Evolutionary conservation across 2,888 invertebrate genomes (phyloP).

Genomic region (Lycaena phlaeas): DNA sequence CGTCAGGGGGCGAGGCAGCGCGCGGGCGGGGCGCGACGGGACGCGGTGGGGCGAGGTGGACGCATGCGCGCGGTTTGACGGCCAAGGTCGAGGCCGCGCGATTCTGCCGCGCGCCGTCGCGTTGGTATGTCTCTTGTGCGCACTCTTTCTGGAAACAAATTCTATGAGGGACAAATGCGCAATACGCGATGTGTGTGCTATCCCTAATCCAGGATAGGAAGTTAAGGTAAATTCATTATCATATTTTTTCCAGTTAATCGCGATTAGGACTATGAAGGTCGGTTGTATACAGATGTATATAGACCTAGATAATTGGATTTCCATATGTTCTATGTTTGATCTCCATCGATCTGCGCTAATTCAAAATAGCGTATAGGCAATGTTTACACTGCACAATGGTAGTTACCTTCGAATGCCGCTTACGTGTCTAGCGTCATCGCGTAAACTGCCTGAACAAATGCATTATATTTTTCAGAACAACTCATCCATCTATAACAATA

Average conservation of each 20-base stretch:
- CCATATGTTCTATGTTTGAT: neutral
- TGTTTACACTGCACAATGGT: neutral
- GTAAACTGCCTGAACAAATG: constrained; percentile 47
- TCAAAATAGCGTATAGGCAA: neutral
- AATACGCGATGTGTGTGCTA: constrained; percentile 47
- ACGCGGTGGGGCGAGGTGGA: constrained; percentile 54
- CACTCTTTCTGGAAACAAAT: constrained; percentile 48
- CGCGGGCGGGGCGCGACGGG: too few relatives aligned
- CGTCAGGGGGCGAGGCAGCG: constrained; percentile 27
- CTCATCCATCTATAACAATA: neutral
- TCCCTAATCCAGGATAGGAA: constrained; percentile 14
- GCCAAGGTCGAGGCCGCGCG: constrained; percentile 64
- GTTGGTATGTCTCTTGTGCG: constrained; percentile 51
- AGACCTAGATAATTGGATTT: neutral
- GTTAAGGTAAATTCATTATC: constrained; percentile 35
- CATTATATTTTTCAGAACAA: constrained; percentile 20
- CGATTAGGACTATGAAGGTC: neutral
- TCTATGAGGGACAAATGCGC: constrained; percentile 45
- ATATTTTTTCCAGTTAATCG: constrained; percentile 10
- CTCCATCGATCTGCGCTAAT: neutral
- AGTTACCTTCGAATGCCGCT: constrained; percentile 34
- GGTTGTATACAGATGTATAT: neutral
- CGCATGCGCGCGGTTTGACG: constrained; percentile 72
- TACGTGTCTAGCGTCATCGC: too few relatives aligned
- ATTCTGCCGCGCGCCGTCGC: constrained; percentile 69